A percentile compares a stretch with the other conserved stretches of the same genome.
Conservation (phyloP, 2,113 vertebrate genomes). For the Zonotrichia leucophrys region DNA sequence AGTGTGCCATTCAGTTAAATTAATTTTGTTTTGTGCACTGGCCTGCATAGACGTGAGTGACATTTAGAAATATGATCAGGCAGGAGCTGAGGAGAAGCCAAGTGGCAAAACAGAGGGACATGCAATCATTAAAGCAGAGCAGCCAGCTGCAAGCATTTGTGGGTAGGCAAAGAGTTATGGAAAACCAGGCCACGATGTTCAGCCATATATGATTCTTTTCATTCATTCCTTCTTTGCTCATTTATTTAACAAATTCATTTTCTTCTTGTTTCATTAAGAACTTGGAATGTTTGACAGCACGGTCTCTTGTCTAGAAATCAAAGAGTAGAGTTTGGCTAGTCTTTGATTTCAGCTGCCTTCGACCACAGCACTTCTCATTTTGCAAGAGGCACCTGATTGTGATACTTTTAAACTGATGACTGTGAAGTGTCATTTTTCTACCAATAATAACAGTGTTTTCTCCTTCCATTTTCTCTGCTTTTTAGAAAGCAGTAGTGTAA, state of each 20-base stretch:
- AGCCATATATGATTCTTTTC: not conserved
- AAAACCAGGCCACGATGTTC: not conserved
- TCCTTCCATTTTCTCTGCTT: constrained; percentile 30
- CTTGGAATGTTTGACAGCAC: constrained; percentile 17
- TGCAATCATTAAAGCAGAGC: constrained; percentile 38
- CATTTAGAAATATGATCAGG: constrained; percentile 72
- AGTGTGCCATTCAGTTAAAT: constrained; percentile 74
- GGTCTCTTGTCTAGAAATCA: constrained; percentile 47
- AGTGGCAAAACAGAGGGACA: constrained; percentile 47
- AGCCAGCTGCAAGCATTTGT: constrained; percentile 20
- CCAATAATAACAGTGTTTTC: constrained; percentile 39
- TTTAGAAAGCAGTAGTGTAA: not conserved
- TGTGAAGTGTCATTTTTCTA: constrained; percentile 59
- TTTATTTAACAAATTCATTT: constrained; percentile 1
- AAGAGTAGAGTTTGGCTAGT: constrained; percentile 32
- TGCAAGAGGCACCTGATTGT: constrained; percentile 58
- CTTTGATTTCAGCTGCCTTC: constrained; percentile 61
- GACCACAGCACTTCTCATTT: constrained; percentile 23
- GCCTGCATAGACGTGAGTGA: constrained; percentile 72
- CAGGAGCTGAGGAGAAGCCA: constrained; percentile 60
- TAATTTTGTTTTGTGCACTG: constrained; percentile 79
- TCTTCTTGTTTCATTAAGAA: constrained; percentile 28
- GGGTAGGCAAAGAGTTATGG: not conserved
- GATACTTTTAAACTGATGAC: constrained; percentile 69
- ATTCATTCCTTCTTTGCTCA: not conserved